A percentile compares a stretch with the other conserved stretches of the same genome.
These are phyloP conservation scores for Xenus cinereus DNA, from an alignment of 2,113 vertebrate species.

Conservation along the genomic window DNA sequence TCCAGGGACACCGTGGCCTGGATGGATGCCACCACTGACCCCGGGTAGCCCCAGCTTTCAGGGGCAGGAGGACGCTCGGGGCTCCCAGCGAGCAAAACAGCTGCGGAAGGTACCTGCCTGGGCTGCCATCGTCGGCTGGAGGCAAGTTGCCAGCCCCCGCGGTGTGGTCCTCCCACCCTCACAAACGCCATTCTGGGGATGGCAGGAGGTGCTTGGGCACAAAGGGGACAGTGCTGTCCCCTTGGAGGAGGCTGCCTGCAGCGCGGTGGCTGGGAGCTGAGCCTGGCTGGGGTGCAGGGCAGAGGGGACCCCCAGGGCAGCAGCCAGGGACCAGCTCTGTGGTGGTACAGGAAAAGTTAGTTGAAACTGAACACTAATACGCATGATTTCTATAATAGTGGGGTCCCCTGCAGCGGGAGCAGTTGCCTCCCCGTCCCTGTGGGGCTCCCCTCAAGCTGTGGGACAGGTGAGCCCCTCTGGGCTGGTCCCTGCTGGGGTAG, in stretches of 20 bases:
- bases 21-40: background rate
- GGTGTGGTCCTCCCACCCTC: fast-evolving
- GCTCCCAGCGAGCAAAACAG: background rate
- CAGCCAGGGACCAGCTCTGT: background rate
- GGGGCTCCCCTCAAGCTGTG: background rate
- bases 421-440: background rate
- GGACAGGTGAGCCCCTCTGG: background rate
- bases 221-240: background rate
- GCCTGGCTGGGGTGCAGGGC: background rate
- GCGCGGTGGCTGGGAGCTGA: fast-evolving
- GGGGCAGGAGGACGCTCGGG: background rate
- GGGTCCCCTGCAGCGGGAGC: background rate
- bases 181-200: fast-evolving
- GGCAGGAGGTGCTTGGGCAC: background rate
- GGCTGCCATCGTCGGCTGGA: fast-evolving
- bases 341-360: too few relatives aligned
- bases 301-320: background rate
- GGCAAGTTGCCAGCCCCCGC: background rate
- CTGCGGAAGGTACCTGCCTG: fast-evolving
- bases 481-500: background rate
- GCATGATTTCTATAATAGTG: background rate
- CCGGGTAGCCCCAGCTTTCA: fast-evolving
- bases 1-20: background rate
- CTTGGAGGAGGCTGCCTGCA: fast-evolving
- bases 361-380: background rate